Percentiles rank a stretch among this genome's conserved stretches.
Conservation (phyloP, 2,888 invertebrate genomes). For the Drosophila ezoana region DNA sequence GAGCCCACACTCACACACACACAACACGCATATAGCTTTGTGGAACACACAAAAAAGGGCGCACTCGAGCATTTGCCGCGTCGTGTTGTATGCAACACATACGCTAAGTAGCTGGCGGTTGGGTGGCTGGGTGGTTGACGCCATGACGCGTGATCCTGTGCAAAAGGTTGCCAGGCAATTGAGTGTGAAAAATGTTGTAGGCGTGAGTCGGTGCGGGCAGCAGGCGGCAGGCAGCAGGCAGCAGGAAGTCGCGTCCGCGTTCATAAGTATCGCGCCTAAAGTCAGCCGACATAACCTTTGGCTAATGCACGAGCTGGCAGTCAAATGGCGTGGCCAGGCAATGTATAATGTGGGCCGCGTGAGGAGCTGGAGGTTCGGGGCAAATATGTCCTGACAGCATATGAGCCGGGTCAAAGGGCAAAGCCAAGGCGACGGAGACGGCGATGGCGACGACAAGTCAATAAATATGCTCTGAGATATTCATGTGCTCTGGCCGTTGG, state of each 20-base stretch:
- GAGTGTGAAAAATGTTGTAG: conserved; percentile 77
- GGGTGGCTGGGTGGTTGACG: conserved; percentile 8
- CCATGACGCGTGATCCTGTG: conserved; percentile 72
- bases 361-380: too few species aligned
- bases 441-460: conserved; percentile 64
- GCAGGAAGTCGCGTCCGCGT: conserved; percentile 43
- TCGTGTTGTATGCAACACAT: conserved; percentile 71
- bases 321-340: conserved; percentile 64
- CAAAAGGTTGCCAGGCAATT: conserved; percentile 78
- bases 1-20: conserved; percentile 20
- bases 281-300: conserved; percentile 61
- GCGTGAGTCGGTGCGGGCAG: conserved; percentile 46
- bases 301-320: conserved; percentile 76
- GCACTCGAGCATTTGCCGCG: conserved; percentile 38
- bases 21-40: conserved; percentile 17
- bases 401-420: conserved; percentile 68
- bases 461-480: conserved; percentile 71
- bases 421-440: conserved; percentile 32
- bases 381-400: conserved; percentile 57
- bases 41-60: conserved; percentile 26
- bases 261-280: conserved; percentile 56
- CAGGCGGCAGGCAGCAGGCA: not conserved
- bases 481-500: conserved; percentile 49
- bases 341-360: too few species aligned
- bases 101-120: conserved; percentile 70